phyloP scores from a whole-genome alignment of 2,113 vertebrate genomes.

The Xiphophorus couchianus region DNA sequence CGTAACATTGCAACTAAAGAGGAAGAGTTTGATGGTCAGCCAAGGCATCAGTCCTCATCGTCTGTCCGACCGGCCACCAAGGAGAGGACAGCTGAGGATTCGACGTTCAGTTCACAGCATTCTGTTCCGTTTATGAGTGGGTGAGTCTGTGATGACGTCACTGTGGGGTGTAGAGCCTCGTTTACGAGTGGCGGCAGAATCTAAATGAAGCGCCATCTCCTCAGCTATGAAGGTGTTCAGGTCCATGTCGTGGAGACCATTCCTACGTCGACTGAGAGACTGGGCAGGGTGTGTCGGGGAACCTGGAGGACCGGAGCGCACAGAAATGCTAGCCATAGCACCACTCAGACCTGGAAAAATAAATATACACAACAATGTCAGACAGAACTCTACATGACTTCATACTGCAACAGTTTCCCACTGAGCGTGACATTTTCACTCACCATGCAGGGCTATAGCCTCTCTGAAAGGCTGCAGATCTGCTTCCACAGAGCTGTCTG shows the following conservation, averaged over 20 bases:
- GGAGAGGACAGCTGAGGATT: constrained; percentile 51
- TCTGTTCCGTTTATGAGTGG: constrained; percentile 99
- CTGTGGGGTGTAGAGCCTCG: constrained; percentile 96
- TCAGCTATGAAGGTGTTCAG: constrained; percentile 99
- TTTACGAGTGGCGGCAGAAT: constrained; percentile 95
- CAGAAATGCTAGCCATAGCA: constrained; percentile 99
- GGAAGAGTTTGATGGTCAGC: constrained; percentile 66
- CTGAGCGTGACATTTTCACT: constrained; percentile 28
- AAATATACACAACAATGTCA: neutral
- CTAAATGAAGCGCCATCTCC: constrained; percentile 99
- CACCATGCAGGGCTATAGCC: constrained; percentile 98
- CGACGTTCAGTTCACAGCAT: constrained; percentile 89
- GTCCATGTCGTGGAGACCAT: constrained; percentile 98
- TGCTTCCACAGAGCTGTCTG: constrained; percentile 94
- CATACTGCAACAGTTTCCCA: neutral
- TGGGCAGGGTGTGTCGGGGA: constrained; percentile 94
- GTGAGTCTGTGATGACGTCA: constrained; percentile 99
- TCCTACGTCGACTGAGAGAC: constrained; percentile 91
- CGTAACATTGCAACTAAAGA: constrained; percentile 85
- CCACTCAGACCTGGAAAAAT: constrained; percentile 89
- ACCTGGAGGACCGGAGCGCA: constrained; percentile 96
- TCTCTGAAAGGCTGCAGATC: constrained; percentile 99
- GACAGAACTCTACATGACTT: neutral
- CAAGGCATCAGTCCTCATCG: constrained; percentile 65
- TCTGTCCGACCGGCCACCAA: constrained; percentile 65